These are phyloP conservation scores for Radopholus similis DNA, from an alignment of 1,140 invertebrate genomes.

Conservation along the genomic window DNA sequence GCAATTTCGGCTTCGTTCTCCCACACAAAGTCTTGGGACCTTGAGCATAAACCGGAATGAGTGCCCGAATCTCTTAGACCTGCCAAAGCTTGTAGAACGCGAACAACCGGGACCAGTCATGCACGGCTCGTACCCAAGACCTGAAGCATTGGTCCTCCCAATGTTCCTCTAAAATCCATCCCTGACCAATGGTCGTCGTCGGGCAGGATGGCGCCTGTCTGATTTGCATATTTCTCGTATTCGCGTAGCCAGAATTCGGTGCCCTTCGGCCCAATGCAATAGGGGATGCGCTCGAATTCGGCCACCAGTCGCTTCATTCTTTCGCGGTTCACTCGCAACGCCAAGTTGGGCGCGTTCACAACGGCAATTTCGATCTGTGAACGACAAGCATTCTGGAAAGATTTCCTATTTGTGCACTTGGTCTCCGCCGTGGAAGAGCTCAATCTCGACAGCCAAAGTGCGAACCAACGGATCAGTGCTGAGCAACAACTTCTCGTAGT, in stretches of 20 bases:
- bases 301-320: slow-evolving; percentile 45
- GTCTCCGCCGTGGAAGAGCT: slow-evolving; percentile 57
- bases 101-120: slow-evolving; percentile 58
- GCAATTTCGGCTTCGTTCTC: slow-evolving; percentile 31
- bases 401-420: slow-evolving; percentile 45
- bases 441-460: slow-evolving; percentile 42
- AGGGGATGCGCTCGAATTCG: slow-evolving; percentile 50
- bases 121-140: slow-evolving; percentile 56
- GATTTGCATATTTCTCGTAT: slow-evolving; percentile 56
- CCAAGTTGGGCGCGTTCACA: slow-evolving; percentile 50
- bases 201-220: slow-evolving; percentile 47
- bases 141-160: too few species aligned
- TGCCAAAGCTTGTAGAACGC: slow-evolving; percentile 59
- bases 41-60: slow-evolving; percentile 24
- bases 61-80: neutral
- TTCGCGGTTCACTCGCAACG: slow-evolving; percentile 32
- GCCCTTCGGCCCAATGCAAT: slow-evolving; percentile 48
- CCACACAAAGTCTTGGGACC: slow-evolving; percentile 59
- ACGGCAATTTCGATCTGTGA: slow-evolving; percentile 56
- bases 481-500: slow-evolving; percentile 61
- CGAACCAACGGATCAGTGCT: slow-evolving; percentile 59
- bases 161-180: too few species aligned
- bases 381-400: neutral
- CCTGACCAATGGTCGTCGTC: slow-evolving; percentile 50
- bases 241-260: slow-evolving; percentile 57